Evolutionary conservation across 2,797 vertebrate species (phyloP).

Genomic region (Telmatherina bonti): DNA sequence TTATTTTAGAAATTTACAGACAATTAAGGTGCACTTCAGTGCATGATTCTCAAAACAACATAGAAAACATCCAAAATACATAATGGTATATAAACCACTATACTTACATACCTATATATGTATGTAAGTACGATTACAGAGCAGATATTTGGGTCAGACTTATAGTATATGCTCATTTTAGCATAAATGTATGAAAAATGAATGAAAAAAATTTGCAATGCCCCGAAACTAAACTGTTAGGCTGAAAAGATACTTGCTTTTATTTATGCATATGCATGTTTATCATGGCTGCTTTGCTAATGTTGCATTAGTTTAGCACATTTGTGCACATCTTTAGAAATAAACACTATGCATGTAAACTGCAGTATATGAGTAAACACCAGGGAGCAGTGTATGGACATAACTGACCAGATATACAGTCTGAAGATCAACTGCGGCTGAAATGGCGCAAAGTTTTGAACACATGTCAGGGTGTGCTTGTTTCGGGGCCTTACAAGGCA

Average conservation of each 20-base stretch:
- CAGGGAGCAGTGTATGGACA: not conserved
- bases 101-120: slow-evolving; percentile 16
- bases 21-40: slow-evolving; percentile 83
- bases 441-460: not conserved
- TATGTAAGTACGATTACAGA: slow-evolving; percentile 42
- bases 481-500: no score
- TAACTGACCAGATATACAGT: not conserved
- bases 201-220: slow-evolving; percentile 42
- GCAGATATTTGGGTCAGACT: slow-evolving; percentile 54
- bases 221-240: slow-evolving; percentile 21
- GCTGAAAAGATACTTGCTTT: not conserved
- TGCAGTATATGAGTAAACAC: not conserved
- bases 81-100: slow-evolving; percentile 44
- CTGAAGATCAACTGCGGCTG: not conserved
- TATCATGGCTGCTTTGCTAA: no score
- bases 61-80: slow-evolving; percentile 52
- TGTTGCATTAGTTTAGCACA: no score
- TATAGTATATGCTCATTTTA: slow-evolving; percentile 40
- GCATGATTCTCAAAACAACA: slow-evolving; percentile 60
- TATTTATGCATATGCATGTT: not conserved
- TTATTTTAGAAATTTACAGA: slow-evolving; percentile 74
- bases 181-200: slow-evolving; percentile 29
- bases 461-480: no score
- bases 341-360: not conserved
- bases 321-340: not conserved